Evolutionary conservation across 2,888 invertebrate species (phyloP), one percentile per base, ranked within the genome.

Genomic region (Opisthograptis luteolata): DNA sequence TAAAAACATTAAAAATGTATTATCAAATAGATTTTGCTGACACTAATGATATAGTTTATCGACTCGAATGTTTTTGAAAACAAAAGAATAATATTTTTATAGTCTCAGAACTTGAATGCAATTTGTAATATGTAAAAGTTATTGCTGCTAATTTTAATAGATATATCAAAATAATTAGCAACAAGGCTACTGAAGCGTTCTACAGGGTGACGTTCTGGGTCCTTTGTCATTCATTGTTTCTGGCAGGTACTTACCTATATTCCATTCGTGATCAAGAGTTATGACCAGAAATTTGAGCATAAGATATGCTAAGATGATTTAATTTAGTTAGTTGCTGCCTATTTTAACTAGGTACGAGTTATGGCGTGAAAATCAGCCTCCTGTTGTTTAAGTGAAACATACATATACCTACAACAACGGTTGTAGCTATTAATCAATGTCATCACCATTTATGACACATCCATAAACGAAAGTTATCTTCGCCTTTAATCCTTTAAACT

Each of bases 1-100:
- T 31, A 40, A 7, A 1, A 47, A 19, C 4, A 31, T 30, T 25
- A 30, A 19, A 17, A 47, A 47, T 41, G 13, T 37, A 37, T 49
- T 28, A 4, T 35, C 9, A 41, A 34, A 47, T 28, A 34, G 28
- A 40, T 22, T 40, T 25, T 22, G 22, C 35, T 35, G 25, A 37
- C 17, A 24, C 19, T 31, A 40, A 39, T 34, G 34, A 47, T 27
- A 15, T 9, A 28, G 17, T 17, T n/a, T n/a, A n/a, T 8, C 25
- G 10, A 12, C 27, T 27, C 12, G 1, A 1, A 5, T 27, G 3
- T 27, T 5, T 9, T 5, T 12, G 6, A 27, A 5, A 12, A 12
- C 10, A 12, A 13, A 13, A 6, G 7, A 28, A 13, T 13, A 8
- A 5, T 8, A 1, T 4, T 12, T 12, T 1, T 7, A 19, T 19